Evolutionary conservation across 2,113 vertebrate genomes (phyloP), one percentile per base, ranked within the genome.

Genomic region (Pelusios castaneus): DNA sequence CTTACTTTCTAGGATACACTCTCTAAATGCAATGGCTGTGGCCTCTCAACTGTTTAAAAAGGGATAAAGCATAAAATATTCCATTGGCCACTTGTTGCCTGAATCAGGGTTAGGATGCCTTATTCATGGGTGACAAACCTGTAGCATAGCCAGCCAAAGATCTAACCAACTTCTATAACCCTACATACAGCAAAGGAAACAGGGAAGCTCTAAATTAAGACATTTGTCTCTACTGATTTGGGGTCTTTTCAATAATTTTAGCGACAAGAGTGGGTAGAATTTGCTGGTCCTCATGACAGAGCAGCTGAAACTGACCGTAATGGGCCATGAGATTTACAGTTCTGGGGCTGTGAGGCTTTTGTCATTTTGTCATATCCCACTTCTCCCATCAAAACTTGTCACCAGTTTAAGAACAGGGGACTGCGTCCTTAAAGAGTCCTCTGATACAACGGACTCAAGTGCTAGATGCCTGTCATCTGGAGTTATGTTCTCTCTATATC

Each of bases 311-410:
- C 0, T 56, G 16, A 2, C 8, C 19, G 25, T 75, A 3, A 1
- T 5, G 49, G 34, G 24, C 27, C 49, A 41, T 16, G 73, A 24
- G 8, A 41, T 4, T 38, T 73, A 73, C 19, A 10, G 13, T 8
- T 73, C 38, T 34, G 45, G 56, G 63, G 58, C 56, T 58, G 60
- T 38, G 5, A 75, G 70, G 41, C 38, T 75, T 43, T 52, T 86
- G 58, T 58, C 54, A 38, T 34, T 49, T 73, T 45, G 1, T n/a
- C n/a, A n/a, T 84, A 1, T 5, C 3, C 21, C 56, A 13, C 1
- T 0, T 43, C 21, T 90, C 6, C 51, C 49, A 0, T 43, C 12
- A 29, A 6, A 87, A 6, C 31, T 1, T 1, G 13, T 86, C 84
- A 51, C 79, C 41, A 43, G 70, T 34, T n/a, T 67, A 21, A 67